A percentile compares a stretch with the other conserved stretches of the same genome.
These are phyloP conservation scores for Aurelia sp. DNA, from an alignment of 30 jellyfish, hydroid and myxozoan genomes.

Conservation along the genomic window DNA sequence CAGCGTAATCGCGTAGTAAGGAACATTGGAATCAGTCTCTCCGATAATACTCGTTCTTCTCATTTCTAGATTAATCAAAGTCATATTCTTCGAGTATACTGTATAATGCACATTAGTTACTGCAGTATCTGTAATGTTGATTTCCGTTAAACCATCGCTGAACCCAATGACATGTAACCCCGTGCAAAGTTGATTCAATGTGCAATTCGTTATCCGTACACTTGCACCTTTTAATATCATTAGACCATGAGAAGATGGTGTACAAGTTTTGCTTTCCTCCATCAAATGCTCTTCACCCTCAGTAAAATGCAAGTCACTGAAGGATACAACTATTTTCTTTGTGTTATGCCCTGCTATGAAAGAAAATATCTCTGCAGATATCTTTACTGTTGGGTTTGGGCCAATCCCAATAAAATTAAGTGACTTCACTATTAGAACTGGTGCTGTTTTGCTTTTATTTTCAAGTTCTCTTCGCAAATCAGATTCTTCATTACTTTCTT, in stretches of 20 bases:
- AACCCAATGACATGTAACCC: slow-evolving; percentile 43
- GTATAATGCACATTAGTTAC: slow-evolving; percentile 46
- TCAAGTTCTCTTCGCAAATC: background rate
- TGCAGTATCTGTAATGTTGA: slow-evolving; percentile 18
- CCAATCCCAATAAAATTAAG: slow-evolving; percentile 40
- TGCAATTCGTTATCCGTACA: slow-evolving; percentile 42
- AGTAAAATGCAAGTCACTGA: slow-evolving; percentile 10
- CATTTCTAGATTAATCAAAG: slow-evolving; percentile 36
- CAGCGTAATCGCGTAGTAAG: slow-evolving; percentile 76
- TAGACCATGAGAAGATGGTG: slow-evolving; percentile 70
- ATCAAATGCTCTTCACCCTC: background rate
- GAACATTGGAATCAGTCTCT: slow-evolving; percentile 30
- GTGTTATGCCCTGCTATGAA: slow-evolving; percentile 14
- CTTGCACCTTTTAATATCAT: slow-evolving; percentile 42
- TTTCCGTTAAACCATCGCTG: slow-evolving; percentile 1
- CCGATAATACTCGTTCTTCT: slow-evolving; percentile 38
- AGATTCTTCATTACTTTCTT: background rate
- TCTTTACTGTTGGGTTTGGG: background rate
- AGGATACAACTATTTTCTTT: slow-evolving; percentile 15
- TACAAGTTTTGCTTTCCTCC: slow-evolving; percentile 43
- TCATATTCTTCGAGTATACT: slow-evolving; percentile 51
- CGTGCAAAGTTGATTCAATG: slow-evolving; percentile 58
- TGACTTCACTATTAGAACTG: slow-evolving; percentile 13
- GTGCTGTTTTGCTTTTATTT: too few species aligned
- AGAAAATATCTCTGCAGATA: slow-evolving; percentile 2